Base-by-base conservation (phyloP, 2,797 vertebrate genomes). In the Neopelma chrysocephalum region DNA sequence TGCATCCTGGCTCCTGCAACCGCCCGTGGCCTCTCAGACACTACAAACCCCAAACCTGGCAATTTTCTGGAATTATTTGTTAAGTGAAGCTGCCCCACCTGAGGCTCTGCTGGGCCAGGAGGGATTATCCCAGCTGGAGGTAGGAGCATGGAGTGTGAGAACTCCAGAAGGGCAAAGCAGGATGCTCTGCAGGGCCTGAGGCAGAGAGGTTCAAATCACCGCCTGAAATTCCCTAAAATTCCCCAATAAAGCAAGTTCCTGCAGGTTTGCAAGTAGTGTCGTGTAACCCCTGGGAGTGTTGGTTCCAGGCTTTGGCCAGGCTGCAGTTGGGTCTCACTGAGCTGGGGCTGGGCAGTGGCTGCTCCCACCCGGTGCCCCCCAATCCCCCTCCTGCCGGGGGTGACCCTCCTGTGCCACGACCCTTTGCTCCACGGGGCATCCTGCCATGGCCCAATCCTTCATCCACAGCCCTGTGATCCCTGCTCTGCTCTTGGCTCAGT, bases 361-460 rank as follows among this genome's bases (percentile, higher is more conserved):
- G 73, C 9, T 83, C 42, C 64, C 53, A 12, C 4, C 31, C 51
- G 1, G 54, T 0, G 36, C 32, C 47, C 48, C 4, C 1, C 0
- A 2, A 5, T 17, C 16, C 77, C 7, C 23, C 6, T 45, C 22
- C 57, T 23, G 57, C 8, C 0, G 0, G 4, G 50, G 66, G 23
- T 2, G n/a, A 17, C 15, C 31, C 84, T 13, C 15, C 65, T 9
- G 25, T 4, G n/a, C 25, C 16, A 0, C 0, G 6, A 47, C 83
- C 15, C 34, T 54, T 6, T 6, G n/a, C 15, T 25, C 22, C 23
- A 1, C 0, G 42, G 51, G 57, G 3, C 3, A 2, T 15, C 56
- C 56, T 56, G 56, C 48, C 48, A 2, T 10, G 6, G 8, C 25
- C 36, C 0, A 0, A 5, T 3, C 38, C 25, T 43, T 34, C 29